These are phyloP conservation scores for Tetramorium alpestre DNA, from an alignment of 1,140 invertebrate species.

Conservation along the genomic window DNA sequence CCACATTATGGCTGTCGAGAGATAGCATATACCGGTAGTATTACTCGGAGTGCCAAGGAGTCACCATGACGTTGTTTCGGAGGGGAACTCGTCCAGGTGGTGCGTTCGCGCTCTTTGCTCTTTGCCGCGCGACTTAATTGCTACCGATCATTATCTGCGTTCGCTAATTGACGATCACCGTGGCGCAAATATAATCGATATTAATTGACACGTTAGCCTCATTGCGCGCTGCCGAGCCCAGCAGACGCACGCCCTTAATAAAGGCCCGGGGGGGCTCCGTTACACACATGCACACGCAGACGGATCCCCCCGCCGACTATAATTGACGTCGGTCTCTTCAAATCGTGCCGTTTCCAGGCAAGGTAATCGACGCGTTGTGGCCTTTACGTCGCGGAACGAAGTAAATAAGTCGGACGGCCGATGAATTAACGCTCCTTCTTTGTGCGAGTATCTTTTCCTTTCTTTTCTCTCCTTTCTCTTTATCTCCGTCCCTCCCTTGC, in stretches of 20 bases:
- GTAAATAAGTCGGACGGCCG: slow-evolving; percentile 37
- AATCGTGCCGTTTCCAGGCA: slow-evolving; percentile 36
- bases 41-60: slow-evolving; percentile 29
- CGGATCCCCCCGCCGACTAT: not conserved
- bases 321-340: slow-evolving; percentile 60
- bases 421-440: slow-evolving; percentile 30
- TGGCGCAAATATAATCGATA: slow-evolving; percentile 67
- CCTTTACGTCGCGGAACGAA: slow-evolving; percentile 23
- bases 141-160: slow-evolving; percentile 63
- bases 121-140: slow-evolving; percentile 59
- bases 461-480: not conserved
- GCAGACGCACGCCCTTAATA: slow-evolving; percentile 48
- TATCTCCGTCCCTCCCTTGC: not conserved
- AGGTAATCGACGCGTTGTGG: slow-evolving; percentile 57
- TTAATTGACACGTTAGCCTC: slow-evolving; percentile 75
- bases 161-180: slow-evolving; percentile 67
- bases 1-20: slow-evolving; percentile 6
- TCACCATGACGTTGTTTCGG: not conserved
- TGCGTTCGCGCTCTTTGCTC: slow-evolving; percentile 65
- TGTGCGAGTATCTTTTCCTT: slow-evolving; percentile 3
- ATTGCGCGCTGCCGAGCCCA: not conserved
- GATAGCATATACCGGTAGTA: slow-evolving; percentile 1
- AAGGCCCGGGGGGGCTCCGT: not conserved
- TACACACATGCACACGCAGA: not conserved
- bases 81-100: slow-evolving; percentile 36